Evolutionary conservation across 2,113 vertebrate genomes (phyloP).

Genomic region (Xiphorhynchus elegans): DNA sequence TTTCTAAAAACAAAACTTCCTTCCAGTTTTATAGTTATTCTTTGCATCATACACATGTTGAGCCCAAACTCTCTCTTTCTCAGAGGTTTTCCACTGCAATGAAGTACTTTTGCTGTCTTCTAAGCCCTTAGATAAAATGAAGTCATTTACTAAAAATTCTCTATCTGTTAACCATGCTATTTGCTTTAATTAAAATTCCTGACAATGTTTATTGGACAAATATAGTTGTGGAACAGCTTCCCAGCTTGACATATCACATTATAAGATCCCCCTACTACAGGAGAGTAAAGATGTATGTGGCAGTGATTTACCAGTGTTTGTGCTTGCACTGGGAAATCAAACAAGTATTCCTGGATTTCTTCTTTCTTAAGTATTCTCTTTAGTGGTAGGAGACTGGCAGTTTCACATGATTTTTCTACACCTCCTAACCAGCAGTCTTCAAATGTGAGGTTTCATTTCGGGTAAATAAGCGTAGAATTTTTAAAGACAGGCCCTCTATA

Average conservation of each 20-base stretch:
- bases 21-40: not conserved
- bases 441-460: not conserved
- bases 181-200: not conserved
- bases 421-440: not conserved
- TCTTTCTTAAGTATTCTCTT: not conserved
- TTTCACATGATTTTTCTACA: not conserved
- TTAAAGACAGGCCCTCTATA: not conserved
- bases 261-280: not conserved
- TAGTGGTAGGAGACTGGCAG: not conserved
- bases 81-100: not conserved
- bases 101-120: not conserved
- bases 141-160: not conserved
- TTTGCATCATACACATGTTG: fast-evolving
- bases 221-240: not conserved
- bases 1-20: not conserved
- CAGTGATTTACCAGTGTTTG: not conserved
- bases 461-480: not conserved
- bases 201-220: not conserved
- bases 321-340: not conserved
- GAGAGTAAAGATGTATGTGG: not conserved
- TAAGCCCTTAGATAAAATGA: not conserved
- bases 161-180: not conserved
- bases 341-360: not conserved
- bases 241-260: not conserved
- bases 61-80: not conserved